Percentiles rank a stretch among this genome's conserved stretches.
Conservation (phyloP, 2,888 invertebrate species). For the Nezara viridula region DNA sequence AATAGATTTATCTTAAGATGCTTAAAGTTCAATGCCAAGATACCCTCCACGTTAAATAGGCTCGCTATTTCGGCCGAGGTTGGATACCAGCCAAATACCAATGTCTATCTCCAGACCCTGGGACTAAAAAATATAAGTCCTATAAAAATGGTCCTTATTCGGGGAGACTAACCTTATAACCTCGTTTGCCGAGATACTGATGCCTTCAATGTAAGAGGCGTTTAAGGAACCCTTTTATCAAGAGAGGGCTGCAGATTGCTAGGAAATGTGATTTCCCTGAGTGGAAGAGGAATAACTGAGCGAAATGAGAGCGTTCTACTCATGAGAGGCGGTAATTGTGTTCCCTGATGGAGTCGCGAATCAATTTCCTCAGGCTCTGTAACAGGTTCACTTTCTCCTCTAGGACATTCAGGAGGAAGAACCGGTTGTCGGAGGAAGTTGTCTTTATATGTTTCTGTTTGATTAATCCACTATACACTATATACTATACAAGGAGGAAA, state of each 20-base stretch:
- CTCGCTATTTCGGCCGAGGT: not conserved
- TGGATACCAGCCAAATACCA: not conserved
- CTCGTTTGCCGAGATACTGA: not conserved
- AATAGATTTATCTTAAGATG: not conserved
- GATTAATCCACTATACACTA: not conserved
- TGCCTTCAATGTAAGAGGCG: not conserved
- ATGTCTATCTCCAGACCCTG: not conserved
- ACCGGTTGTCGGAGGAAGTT: not conserved
- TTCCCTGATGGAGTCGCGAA: conserved; percentile 10
- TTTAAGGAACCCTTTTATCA: not conserved
- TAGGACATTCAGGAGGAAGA: not conserved
- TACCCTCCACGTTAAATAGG: not conserved
- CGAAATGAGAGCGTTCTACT: not conserved
- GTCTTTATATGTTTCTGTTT: not conserved
- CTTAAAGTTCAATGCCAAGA: not conserved
- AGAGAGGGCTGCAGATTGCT: not conserved
- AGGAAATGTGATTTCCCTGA: not conserved
- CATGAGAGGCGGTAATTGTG: conserved; percentile 3
- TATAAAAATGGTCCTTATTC: not conserved
- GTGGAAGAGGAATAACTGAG: not conserved
- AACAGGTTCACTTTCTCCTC: not conserved
- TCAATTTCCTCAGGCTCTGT: not conserved
- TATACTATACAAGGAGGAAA: not conserved
- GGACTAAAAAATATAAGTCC: not conserved
- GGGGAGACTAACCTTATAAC: not conserved